Conservation (phyloP, 1,140 invertebrate genomes). For the Cyclargus thomasi region DNA sequence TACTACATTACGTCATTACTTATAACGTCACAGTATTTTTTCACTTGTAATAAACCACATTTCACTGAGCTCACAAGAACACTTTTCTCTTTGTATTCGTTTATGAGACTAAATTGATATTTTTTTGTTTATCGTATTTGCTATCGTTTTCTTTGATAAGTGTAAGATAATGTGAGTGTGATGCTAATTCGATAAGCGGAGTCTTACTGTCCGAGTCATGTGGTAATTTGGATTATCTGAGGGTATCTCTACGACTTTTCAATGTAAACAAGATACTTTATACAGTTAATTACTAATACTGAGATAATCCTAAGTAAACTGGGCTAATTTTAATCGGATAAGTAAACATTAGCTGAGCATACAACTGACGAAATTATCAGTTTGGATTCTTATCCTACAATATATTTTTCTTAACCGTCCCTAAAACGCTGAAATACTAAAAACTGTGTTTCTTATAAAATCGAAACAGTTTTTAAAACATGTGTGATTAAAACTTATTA, state of each 20-base stretch:
- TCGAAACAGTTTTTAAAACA: too few relatives aligned
- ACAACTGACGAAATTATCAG: not conserved
- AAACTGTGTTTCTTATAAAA: too few relatives aligned
- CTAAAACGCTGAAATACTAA: too few relatives aligned
- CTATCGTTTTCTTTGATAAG: conserved; percentile 39
- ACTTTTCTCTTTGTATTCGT: conserved; percentile 17
- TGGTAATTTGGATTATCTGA: not conserved
- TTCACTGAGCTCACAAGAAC: not conserved
- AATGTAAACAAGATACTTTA: not conserved
- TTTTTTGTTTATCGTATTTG: conserved; percentile 42
- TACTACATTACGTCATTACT: not conserved
- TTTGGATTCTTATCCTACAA: not conserved
- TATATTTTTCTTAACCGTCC: not conserved
- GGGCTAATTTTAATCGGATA: not conserved
- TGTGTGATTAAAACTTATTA: too few relatives aligned
- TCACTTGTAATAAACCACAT: not conserved
- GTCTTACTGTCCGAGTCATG: not conserved
- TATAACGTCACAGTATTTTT: not conserved
- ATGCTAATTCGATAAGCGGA: not conserved
- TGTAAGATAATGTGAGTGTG: conserved; percentile 20
- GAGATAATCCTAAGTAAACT: not conserved
- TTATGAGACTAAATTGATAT: conserved; percentile 33
- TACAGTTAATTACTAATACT: not conserved
- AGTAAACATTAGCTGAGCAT: not conserved
- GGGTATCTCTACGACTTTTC: not conserved